Conservation (phyloP, 2,888 invertebrate species). For the Tribolium freemani region DNA sequence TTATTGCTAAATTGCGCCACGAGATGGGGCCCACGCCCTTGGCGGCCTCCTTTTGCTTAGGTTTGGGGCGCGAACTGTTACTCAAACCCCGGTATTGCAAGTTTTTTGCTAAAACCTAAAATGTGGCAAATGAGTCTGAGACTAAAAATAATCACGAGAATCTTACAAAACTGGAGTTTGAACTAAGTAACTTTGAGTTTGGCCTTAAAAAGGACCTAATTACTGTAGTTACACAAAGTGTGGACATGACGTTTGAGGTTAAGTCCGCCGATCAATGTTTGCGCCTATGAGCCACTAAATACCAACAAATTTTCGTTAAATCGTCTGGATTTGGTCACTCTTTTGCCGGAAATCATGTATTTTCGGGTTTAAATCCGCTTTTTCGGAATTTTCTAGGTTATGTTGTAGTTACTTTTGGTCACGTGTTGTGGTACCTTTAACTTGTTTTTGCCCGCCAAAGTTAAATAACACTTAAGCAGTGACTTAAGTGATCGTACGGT, state of each 20-base stretch:
- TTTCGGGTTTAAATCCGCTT: neutral
- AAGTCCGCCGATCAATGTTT: neutral
- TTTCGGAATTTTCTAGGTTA: neutral
- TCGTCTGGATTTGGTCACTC: neutral
- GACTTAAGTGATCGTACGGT: too few species aligned
- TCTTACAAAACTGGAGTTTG: neutral
- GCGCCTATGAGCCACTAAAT: neutral
- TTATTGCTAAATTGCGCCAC: conserved; percentile 83
- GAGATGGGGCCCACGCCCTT: conserved; percentile 77
- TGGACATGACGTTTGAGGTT: conserved; percentile 13
- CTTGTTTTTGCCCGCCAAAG: too few species aligned
- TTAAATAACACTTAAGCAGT: too few species aligned
- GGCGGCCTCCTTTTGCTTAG: conserved; percentile 48
- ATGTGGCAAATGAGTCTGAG: neutral
- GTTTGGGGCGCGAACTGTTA: conserved; percentile 22
- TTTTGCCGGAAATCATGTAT: neutral
- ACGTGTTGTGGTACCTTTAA: too few species aligned
- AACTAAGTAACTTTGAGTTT: neutral
- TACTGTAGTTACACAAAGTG: conserved; percentile 10
- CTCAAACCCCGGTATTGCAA: neutral
- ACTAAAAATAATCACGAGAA: neutral
- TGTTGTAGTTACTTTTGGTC: neutral
- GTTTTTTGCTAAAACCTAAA: neutral
- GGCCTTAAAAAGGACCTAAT: neutral
- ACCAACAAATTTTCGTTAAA: too few species aligned